phyloP scores from a whole-genome alignment of 2,113 vertebrate genomes.

The Rhabdomys dilectus region DNA sequence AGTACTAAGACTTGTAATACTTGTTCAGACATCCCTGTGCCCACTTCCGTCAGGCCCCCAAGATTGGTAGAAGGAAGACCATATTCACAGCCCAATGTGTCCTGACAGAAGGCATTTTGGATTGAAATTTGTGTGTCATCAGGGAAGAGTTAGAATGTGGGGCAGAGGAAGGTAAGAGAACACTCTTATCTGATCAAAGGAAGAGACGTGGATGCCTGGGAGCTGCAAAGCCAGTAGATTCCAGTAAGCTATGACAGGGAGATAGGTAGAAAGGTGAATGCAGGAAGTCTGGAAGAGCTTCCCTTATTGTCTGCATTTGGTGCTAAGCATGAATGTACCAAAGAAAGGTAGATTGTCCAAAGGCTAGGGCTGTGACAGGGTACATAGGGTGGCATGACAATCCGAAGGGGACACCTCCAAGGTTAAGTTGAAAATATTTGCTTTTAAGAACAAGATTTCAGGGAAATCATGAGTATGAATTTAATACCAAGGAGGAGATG shows the following conservation, averaged over 20 bases:
- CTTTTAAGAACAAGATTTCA: not conserved
- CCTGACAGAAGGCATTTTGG: not conserved
- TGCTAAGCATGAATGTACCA: not conserved
- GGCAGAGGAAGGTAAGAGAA: not conserved
- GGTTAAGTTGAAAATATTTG: not conserved
- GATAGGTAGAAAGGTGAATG: not conserved
- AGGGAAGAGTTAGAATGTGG: not conserved
- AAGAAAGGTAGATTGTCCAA: not conserved
- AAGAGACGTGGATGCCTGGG: not conserved
- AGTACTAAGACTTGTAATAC: too few relatives aligned
- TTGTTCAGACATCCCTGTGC: not conserved
- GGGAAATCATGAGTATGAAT: not conserved
- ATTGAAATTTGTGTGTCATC: not conserved
- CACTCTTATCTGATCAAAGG: not conserved
- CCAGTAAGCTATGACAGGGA: not conserved
- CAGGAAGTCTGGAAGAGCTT: not conserved
- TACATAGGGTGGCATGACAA: not conserved
- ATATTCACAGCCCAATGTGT: not conserved
- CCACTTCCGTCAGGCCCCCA: not conserved
- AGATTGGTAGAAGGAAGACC: not conserved
- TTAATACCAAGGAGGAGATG: too few relatives aligned
- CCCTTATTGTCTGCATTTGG: not conserved
- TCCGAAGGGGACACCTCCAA: not conserved
- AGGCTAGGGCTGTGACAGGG: not conserved
- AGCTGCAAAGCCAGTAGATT: not conserved